Evolutionary conservation across 1,140 invertebrate genomes (phyloP).

Genomic region (Proctacanthus coquilletti): DNA sequence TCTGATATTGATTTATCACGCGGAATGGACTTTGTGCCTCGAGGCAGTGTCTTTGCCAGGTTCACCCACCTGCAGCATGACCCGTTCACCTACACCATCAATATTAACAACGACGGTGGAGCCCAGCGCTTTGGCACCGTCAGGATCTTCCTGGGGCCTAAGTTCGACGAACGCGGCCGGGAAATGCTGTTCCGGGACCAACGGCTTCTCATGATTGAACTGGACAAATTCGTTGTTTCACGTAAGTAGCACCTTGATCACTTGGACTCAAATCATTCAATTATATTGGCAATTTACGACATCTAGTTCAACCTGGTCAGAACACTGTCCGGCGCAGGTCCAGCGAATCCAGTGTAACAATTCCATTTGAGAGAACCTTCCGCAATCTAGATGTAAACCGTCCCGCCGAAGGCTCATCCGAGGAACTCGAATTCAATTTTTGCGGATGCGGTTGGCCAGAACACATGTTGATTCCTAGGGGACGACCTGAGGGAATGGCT

Average conservation of each 20-base stretch:
- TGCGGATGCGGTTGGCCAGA: slow-evolving; percentile 81
- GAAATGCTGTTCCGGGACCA: slow-evolving; percentile 27
- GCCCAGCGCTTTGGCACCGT: slow-evolving; percentile 18
- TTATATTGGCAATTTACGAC: no score
- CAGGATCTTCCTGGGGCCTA: slow-evolving; percentile 32
- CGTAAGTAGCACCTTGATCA: slow-evolving; percentile 19
- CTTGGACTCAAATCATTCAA: no score
- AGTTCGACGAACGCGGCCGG: slow-evolving; percentile 27
- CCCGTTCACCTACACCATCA: slow-evolving; percentile 29
- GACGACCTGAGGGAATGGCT: slow-evolving; percentile 45
- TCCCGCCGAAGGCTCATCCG: slow-evolving; percentile 33
- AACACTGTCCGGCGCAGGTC: slow-evolving; percentile 47
- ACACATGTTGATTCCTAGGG: slow-evolving; percentile 66
- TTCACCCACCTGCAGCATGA: slow-evolving; percentile 32
- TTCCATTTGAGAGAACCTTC: slow-evolving; percentile 56
- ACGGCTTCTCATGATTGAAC: slow-evolving; percentile 29
- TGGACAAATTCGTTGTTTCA: slow-evolving; percentile 30
- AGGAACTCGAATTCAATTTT: slow-evolving; percentile 49
- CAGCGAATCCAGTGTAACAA: slow-evolving; percentile 50
- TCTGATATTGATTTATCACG: slow-evolving; percentile 35
- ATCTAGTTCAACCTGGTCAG: slow-evolving; percentile 43
- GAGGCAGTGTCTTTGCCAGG: slow-evolving; percentile 31
- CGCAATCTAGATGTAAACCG: slow-evolving; percentile 39
- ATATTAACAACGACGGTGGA: slow-evolving; percentile 2
- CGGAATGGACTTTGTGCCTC: slow-evolving; percentile 35